These are phyloP conservation scores for Hypothenemus hampei DNA, from an alignment of 1,140 invertebrate genomes.

Conservation along the genomic window DNA sequence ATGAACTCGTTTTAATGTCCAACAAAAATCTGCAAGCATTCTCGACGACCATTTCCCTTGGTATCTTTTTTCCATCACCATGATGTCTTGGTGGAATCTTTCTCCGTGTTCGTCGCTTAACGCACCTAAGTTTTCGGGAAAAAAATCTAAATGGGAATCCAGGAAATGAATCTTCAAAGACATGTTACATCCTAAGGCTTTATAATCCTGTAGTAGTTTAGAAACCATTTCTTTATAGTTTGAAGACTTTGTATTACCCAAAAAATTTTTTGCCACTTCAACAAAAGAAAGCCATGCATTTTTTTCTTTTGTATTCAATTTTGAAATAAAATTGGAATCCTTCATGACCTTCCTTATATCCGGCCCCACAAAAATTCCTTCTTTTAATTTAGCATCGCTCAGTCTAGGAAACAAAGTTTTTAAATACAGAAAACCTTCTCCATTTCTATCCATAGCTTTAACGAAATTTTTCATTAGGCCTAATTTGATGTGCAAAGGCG, in stretches of 20 bases:
- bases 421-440: conserved; percentile 39
- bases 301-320: conserved; percentile 26
- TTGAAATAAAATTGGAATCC: conserved; percentile 22
- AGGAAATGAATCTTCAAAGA: conserved; percentile 43
- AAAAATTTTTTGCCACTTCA: conserved; percentile 24
- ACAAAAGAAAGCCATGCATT: conserved; percentile 1
- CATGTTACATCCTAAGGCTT: conserved; percentile 33
- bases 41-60: conserved; percentile 30
- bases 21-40: conserved; percentile 36
- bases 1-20: background rate
- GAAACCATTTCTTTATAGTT: conserved; percentile 32
- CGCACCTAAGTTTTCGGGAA: no score
- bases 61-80: conserved; percentile 36
- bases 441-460: conserved; percentile 41
- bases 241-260: conserved; percentile 31
- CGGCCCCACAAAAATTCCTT: conserved; percentile 40
- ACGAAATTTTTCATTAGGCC: conserved; percentile 45
- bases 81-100: conserved; percentile 41
- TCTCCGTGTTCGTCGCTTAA: no score
- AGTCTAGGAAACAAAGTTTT: conserved; percentile 37
- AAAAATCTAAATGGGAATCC: conserved; percentile 39
- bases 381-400: conserved; percentile 39
- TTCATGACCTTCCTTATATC: conserved; percentile 31
- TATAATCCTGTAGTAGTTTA: conserved; percentile 26
- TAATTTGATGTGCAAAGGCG: conserved; percentile 8